Evolutionary conservation across 2,888 invertebrate genomes (phyloP), one percentile per base, ranked within the genome.

Genomic region (Beris chalybata): DNA sequence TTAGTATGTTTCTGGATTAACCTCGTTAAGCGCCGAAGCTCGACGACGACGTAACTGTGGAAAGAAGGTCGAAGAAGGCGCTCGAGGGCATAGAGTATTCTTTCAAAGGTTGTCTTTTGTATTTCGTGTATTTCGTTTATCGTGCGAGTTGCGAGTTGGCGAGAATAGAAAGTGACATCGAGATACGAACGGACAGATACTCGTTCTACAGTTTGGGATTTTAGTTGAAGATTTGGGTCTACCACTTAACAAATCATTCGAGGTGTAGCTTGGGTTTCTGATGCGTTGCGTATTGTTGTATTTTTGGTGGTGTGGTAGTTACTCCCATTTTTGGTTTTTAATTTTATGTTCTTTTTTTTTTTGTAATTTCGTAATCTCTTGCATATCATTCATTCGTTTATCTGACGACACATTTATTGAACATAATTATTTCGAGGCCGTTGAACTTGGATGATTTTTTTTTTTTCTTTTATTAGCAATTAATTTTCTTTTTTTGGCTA

Each of bases 1-100:
- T 64, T 55, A 64, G 64, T 64, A 53, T 64, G 64, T 64, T 64
- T 64, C 64, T 53, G 55, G 64, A 64, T 64, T 64, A 64, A 55
- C 64, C 54, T 64, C 64, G 55, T 64, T 54, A 54, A 32, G 59
- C 32, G 32, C 32, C 58, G 31, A 48, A 22, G 38, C 38, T 38
- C 1, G 38, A 38, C 22, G 38, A 38, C 38, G 59, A 59, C 59
- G 59, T 59, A 59, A 59, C 59, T 59, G 59, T 32, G 22, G 61
- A 61, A 61, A 61, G 61, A 61, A 61, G 61, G 61, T 61, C 61
- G 61, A 6, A 50, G 61, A 61, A 61, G 61, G 61, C 38, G 61
- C 61, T 50, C 13, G 29, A 61, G 61, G 61, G 61, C 61, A 61
- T 59, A 59, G 59, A 59, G 48, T 59, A 48, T 32, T 13, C 9